Conservation (phyloP, 2,888 invertebrate species). For the Drosophila melanocephala region DNA sequence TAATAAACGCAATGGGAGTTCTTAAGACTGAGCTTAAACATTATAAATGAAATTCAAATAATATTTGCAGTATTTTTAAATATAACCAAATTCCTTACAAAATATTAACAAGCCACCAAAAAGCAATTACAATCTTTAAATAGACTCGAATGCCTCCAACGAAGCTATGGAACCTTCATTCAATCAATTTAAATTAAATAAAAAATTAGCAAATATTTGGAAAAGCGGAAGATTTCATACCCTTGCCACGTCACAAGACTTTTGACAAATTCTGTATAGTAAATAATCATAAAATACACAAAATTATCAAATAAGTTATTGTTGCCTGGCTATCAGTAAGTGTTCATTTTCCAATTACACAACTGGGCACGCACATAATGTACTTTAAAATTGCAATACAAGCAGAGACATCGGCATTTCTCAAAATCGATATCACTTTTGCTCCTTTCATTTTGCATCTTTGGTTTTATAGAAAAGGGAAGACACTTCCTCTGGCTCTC, state of each 20-base stretch:
- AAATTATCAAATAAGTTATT: background rate
- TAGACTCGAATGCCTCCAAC: background rate
- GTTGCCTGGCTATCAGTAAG: background rate
- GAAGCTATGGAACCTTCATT: background rate
- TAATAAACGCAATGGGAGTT: background rate
- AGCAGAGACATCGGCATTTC: background rate
- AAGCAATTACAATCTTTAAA: background rate
- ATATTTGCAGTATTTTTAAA: background rate
- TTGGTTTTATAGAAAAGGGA: background rate
- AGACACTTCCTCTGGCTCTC: background rate
- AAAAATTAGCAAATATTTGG: background rate
- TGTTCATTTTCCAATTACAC: background rate
- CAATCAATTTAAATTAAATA: background rate
- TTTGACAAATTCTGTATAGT: background rate
- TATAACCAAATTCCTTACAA: background rate
- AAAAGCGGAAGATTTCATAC: background rate
- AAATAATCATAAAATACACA: background rate
- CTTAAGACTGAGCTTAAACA: background rate
- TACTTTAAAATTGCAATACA: background rate
- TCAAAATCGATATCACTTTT: background rate
- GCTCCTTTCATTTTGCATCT: background rate
- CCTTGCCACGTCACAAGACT: background rate
- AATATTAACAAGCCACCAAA: background rate
- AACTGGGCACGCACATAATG: background rate
- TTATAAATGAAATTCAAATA: background rate